Base-by-base conservation (phyloP, 2,113 vertebrate genomes). In the Ailurus styani region DNA sequence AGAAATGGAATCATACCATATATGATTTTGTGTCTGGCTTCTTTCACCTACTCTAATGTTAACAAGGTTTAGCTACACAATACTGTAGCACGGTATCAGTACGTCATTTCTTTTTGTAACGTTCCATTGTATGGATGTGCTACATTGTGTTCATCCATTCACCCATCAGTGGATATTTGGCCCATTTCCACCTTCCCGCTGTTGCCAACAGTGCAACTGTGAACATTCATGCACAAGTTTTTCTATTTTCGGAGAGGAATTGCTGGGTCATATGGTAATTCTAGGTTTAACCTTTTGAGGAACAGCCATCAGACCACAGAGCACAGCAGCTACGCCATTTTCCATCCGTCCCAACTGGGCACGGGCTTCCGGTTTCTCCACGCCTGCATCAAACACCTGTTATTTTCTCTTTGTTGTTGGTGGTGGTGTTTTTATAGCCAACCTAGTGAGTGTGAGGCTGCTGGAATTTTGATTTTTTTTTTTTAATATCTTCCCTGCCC, bases 61-160 rank as follows among this genome's bases (percentile, higher is more conserved):
- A 93, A 37, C 13, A 2, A 83, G 66, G 52, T 29, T 72, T 45
- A 10, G 29, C n/a, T 87, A 37, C 6, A 42, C 37, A 47, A 20
- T 45, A 55, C 2, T 12, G 64, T 47, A 42, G n/a, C 50, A 6
- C 1, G 7, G 7, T 50, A 13, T 45, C 75, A 50, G 37, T 31
- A 12, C 12, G 5, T 73, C 6, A 4, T 86, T 60, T 25, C 9
- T 81, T 75, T 85, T 34, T 25, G 29, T 45, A 73, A 40, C 21
- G 23, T 62, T 4, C 20, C 14, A 0, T 10, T 25, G 34, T 25
- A 2, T 6, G 17, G 47, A 10, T 25, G 3, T 1, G 13, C 29
- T 47, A n/a, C 17, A 0, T 25, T 50, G 13, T 27, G 45, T 17
- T 7, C 29, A 42, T 52, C 78, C 4, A 0, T 42, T 82, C 14